Base-by-base conservation (phyloP, 2,113 vertebrate species). In the Xenopus tropicalis region DNA sequence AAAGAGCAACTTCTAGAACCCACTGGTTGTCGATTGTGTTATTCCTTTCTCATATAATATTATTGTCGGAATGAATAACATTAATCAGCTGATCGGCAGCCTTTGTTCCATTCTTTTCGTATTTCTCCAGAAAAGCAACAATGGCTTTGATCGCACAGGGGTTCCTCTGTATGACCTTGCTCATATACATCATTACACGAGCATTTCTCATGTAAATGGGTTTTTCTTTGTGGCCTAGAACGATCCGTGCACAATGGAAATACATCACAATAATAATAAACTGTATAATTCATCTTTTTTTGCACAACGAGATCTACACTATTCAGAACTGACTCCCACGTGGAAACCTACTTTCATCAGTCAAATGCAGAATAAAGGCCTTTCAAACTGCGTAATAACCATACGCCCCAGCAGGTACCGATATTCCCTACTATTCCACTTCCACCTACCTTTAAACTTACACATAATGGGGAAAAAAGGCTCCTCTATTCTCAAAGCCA, bases 251-350 rank as follows among this genome's bases (percentile, higher is more conserved):
- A 37, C 10, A 37, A 37, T 37, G 29, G 29, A 37, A 37, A 37
- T 37, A 9, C 10, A 37, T 37, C 29, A 37, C 29, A 37, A 37
- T 37, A 8, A 37, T 37, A 37, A 5, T 37, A 37, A 37, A 37
- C 29, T 37, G 29, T 37, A 37, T 37, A 37, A 37, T 37, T 58
- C 11, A 58, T 23, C 23, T 61, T 61, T 61, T 59, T 59, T 22
- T 4, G n/a, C 22, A 4, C 57, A 7, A 21, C 58, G 2, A 12
- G 14, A 61, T 7, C 12, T 2, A 14, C 21, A 21, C 2, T 43
- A 57, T 69, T 22, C 29, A 58, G 19, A 69, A 58, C 29, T 37
- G 14, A 21, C 68, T 58, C 68, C 68, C 54, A 70, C 68, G 7
- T 43, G n/a, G 19, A 58, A 44, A 42, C 12, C 16, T 58, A 57